Conservation (phyloP, 2,888 invertebrate genomes). For the Troilus luridus region DNA sequence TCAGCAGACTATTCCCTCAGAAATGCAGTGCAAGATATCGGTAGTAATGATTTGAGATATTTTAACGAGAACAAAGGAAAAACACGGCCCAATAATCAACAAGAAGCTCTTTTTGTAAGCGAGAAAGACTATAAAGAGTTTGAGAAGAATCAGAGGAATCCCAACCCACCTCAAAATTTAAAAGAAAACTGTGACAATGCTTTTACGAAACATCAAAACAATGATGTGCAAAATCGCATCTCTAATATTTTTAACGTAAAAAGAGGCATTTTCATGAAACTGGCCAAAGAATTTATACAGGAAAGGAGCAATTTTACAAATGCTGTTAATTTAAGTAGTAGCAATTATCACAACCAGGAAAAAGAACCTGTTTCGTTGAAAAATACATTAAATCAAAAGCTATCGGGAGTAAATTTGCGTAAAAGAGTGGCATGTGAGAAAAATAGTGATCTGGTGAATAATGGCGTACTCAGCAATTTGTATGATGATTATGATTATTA, state of each 20-base stretch:
- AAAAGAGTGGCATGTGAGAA: not conserved
- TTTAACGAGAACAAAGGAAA: not conserved
- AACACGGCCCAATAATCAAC: not conserved
- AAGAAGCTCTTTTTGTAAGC: not conserved
- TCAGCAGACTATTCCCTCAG: not conserved
- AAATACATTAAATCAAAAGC: not conserved
- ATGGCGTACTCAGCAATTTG: not conserved
- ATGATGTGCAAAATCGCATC: not conserved
- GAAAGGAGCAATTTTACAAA: not conserved
- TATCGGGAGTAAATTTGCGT: not conserved
- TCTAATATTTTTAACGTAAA: not conserved
- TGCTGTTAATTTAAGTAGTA: not conserved
- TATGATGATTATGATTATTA: conserved; percentile 19
- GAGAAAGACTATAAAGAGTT: not conserved
- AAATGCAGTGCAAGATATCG: not conserved
- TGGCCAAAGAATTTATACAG: not conserved
- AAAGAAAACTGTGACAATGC: not conserved
- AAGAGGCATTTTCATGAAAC: not conserved
- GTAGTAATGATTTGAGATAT: not conserved
- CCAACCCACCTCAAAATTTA: not conserved
- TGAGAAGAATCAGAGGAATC: not conserved
- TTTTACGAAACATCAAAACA: not conserved
- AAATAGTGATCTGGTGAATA: not conserved
- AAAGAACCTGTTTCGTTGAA: not conserved
- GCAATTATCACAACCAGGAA: not conserved